Base-by-base conservation (phyloP, 2,797 vertebrate genomes). In the Cynopterus sphinx region DNA sequence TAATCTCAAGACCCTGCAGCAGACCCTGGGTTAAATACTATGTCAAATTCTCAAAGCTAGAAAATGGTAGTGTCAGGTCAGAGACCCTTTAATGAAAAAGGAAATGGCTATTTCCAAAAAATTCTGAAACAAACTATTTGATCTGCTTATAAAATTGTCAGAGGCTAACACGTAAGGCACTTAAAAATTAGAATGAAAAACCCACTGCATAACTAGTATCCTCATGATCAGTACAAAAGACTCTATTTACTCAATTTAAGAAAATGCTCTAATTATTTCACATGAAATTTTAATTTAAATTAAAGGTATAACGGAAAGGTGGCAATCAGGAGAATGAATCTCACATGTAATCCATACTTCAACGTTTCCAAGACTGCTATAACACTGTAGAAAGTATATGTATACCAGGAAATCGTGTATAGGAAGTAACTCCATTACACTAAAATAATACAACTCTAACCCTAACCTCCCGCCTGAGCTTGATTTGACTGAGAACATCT, bases 61-160 rank as follows among this genome's bases (percentile, higher is more conserved):
- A 46, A 81, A 89, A 65, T 28, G 16, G 43, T 26, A 91, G 17
- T 41, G 3, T 5, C 49, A 67, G 11, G 28, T 13, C 41, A 81
- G 46, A 15, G 28, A 55, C 6, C 16, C 28, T 63, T 79, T 36
- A 63, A 59, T 36, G 24, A 91, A 93, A 91, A 65, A 77, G 39
- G 75, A 90, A 93, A 93, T 15, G 70, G 33, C 46, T 73, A 61
- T 43, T 93, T 86, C 17, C 13, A 43, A 75, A 95, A 95, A 92
- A 79, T 57, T 22, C 11, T n/a, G 10, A 93, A 90, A 70, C 61
- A 87, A 70, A 87, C 28, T 49, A 95, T 65, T 61, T 90, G 71
- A 68, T 74, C 59, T 81, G 43, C 43, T 87, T 74, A 59, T 77
- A 49, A 94, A 81, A 77, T 59, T 53, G 17, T 33, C 28, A 46